Conservation (phyloP, 2,113 vertebrate genomes). For the Dascyllus trimaculatus region DNA sequence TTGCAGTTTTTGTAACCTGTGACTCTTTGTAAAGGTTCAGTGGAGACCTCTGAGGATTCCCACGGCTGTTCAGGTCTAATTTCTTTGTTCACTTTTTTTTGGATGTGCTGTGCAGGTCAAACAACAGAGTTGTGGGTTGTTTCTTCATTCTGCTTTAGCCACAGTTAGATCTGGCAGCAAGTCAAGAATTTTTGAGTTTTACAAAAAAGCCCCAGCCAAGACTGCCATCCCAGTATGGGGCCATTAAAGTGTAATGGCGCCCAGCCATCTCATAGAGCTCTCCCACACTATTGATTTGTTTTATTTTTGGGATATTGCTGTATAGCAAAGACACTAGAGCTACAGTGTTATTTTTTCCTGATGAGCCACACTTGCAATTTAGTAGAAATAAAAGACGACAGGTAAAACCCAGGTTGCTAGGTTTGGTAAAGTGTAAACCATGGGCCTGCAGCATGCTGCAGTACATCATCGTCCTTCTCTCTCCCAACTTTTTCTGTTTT, state of each 20-base stretch:
- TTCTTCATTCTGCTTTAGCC: constrained; percentile 19
- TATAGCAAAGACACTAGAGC: constrained; percentile 10
- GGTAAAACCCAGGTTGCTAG: background rate
- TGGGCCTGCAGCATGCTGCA: too few relatives aligned
- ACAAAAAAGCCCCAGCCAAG: constrained; percentile 25
- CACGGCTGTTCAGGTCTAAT: background rate
- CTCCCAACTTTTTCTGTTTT: too few relatives aligned
- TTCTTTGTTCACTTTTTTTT: background rate
- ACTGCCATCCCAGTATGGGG: constrained; percentile 49
- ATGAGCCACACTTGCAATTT: constrained; percentile 13
- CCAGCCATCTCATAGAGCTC: constrained; percentile 42
- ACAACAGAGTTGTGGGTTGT: background rate
- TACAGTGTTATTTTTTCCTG: constrained; percentile 28
- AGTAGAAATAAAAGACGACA: background rate
- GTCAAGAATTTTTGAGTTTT: constrained; percentile 10
- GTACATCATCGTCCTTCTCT: too few relatives aligned
- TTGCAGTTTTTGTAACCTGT: background rate
- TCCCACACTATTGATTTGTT: constrained; percentile 58
- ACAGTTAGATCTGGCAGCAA: constrained; percentile 19
- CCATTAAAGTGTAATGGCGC: constrained; percentile 62
- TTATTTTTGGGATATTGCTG: constrained; percentile 49
- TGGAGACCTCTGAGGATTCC: background rate
- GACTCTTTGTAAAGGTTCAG: background rate
- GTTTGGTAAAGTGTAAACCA: background rate
- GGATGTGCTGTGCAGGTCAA: constrained; percentile 15